Conservation (phyloP, 2,113 vertebrate species). For the Rhinolophus ferrumequinum region DNA sequence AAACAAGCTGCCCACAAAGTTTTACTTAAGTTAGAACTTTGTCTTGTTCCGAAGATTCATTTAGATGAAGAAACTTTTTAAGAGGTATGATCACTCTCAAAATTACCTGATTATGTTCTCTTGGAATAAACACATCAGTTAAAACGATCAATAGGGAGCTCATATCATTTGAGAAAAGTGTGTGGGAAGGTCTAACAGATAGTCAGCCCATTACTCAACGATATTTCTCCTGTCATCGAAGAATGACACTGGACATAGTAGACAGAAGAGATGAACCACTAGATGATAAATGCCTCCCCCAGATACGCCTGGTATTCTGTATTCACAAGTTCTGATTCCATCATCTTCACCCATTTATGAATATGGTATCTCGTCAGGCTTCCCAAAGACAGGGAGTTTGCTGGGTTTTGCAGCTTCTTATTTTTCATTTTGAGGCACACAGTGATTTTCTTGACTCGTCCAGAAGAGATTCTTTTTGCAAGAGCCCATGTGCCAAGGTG, state of each 20-base stretch:
- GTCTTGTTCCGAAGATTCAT: fast-evolving
- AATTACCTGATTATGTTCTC: neutral
- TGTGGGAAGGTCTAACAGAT: neutral
- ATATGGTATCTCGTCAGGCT: neutral
- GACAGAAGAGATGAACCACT: neutral
- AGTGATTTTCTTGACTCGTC: too few species aligned
- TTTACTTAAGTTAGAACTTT: neutral
- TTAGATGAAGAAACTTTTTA: neutral
- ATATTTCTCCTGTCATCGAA: neutral
- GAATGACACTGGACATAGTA: neutral
- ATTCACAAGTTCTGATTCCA: neutral
- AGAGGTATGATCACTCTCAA: neutral
- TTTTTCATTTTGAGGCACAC: neutral
- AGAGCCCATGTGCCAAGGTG: fast-evolving
- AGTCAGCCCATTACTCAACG: neutral
- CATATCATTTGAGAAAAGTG: neutral
- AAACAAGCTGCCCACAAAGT: neutral
- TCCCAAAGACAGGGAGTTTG: neutral
- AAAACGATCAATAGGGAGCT: neutral
- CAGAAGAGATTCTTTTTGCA: neutral
- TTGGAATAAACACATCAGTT: neutral
- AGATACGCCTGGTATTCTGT: fast-evolving
- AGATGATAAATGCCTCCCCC: fast-evolving
- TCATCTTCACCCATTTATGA: neutral
- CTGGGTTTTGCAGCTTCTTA: neutral